Percentiles rank a stretch among this genome's conserved stretches.
Conservation (phyloP, 30 jellyfish, hydroid and myxozoan genomes). For the Aurelia sp. region DNA sequence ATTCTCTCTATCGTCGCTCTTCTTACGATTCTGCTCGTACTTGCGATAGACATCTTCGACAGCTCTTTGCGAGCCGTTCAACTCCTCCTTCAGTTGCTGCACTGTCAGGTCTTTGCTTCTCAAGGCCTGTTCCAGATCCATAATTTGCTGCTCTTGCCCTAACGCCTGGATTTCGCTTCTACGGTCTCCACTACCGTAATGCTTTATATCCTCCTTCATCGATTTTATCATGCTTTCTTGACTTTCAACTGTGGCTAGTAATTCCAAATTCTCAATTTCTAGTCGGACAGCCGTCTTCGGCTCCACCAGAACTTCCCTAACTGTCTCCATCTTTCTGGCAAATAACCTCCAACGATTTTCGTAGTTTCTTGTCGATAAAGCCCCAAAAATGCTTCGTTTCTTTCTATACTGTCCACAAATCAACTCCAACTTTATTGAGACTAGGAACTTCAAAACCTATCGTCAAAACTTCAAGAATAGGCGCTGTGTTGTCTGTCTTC, state of each 20-base stretch:
- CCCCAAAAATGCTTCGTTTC: too few relatives aligned
- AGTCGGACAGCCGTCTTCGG: constrained; percentile 75
- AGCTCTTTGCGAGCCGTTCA: constrained; percentile 69
- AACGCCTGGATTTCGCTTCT: constrained; percentile 73
- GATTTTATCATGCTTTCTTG: constrained; percentile 88
- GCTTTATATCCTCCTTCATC: constrained; percentile 84
- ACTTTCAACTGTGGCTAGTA: constrained; percentile 94
- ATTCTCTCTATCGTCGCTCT: constrained; percentile 81
- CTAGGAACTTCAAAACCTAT: background rate
- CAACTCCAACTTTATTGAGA: too few relatives aligned
- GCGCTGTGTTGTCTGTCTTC: background rate
- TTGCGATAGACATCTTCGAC: constrained; percentile 89
- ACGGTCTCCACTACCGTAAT: constrained; percentile 66
- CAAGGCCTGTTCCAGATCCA: constrained; percentile 88
- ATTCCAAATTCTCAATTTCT: constrained; percentile 91
- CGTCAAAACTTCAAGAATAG: constrained; percentile 2
- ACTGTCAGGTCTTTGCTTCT: constrained; percentile 85
- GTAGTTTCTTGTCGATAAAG: too few relatives aligned
- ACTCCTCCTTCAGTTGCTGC: constrained; percentile 85
- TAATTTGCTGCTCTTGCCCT: constrained; percentile 88
- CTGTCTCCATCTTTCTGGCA: constrained; percentile 30
- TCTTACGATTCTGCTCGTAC: constrained; percentile 88
- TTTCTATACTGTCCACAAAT: too few relatives aligned
- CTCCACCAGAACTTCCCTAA: constrained; percentile 10
- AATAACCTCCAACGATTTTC: background rate